Conservation (phyloP, 2,888 invertebrate species). For the Platyscelio sp. region DNA sequence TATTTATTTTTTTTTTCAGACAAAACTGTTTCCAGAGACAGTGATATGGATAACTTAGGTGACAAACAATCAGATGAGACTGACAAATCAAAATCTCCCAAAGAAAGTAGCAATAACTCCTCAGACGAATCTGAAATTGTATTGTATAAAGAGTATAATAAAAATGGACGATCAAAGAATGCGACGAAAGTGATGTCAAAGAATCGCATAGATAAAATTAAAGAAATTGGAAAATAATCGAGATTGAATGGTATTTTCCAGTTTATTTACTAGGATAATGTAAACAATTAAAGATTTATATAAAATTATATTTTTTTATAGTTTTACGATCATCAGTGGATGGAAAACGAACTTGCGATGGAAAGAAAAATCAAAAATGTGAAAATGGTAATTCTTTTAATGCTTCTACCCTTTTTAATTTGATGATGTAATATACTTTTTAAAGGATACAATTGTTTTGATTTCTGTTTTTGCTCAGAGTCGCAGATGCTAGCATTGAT, state of each 20-base stretch:
- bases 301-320: constrained; percentile 13
- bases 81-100: constrained; percentile 19
- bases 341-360: constrained; percentile 3
- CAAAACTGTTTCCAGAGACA: constrained; percentile 6
- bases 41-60: constrained; percentile 8
- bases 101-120: constrained; percentile 1
- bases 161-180: constrained; percentile 16
- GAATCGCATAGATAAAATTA: constrained; percentile 12
- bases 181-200: neutral
- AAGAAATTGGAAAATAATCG: constrained; percentile 21
- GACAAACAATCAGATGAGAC: constrained; percentile 3
- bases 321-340: neutral
- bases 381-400: constrained; percentile 10
- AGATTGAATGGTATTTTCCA: constrained; percentile 18
- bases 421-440: constrained; percentile 13
- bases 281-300: constrained; percentile 9
- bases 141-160: neutral
- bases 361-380: constrained; percentile 18
- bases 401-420: constrained; percentile 4
- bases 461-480: constrained; percentile 24
- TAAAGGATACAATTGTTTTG: constrained; percentile 20
- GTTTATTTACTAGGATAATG: constrained; percentile 4
- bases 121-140: constrained; percentile 3
- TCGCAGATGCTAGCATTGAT: constrained; percentile 5
- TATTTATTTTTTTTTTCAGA: constrained; percentile 4